Evolutionary conservation across 2,113 vertebrate genomes (phyloP).

Genomic region (Baryphthengus martii): DNA sequence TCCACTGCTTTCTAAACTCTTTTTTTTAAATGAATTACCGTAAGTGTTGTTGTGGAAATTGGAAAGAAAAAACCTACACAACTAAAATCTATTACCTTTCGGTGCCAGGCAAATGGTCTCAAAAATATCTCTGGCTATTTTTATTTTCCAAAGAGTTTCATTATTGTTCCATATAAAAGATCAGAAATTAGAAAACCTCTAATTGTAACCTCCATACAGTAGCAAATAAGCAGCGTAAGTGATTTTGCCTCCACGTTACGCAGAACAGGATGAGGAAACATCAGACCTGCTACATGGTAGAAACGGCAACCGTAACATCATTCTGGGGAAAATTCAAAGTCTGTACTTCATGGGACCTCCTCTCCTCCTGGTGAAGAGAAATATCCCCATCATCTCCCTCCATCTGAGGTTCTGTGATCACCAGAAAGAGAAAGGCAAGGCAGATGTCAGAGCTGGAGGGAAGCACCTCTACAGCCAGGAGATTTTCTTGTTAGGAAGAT

Average conservation of each 20-base stretch:
- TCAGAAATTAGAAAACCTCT: not conserved
- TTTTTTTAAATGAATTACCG: constrained; percentile 66
- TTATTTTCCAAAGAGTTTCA: not conserved
- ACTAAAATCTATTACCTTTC: constrained; percentile 1
- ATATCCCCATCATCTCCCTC: not conserved
- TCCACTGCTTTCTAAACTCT: constrained; percentile 55
- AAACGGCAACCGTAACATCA: not conserved
- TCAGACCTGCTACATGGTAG: not conserved
- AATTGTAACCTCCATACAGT: not conserved
- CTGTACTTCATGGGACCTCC: not conserved
- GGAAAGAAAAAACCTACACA: not conserved
- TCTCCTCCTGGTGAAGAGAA: not conserved
- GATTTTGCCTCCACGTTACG: not conserved
- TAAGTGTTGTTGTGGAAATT: constrained; percentile 50
- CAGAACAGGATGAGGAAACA: not conserved
- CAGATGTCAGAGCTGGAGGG: not conserved
- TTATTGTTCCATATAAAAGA: not conserved
- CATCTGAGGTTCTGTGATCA: not conserved
- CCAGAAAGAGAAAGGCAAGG: not conserved
- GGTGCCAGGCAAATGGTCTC: not conserved
- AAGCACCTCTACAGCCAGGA: not conserved
- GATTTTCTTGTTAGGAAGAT: not conserved
- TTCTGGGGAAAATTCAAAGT: not conserved
- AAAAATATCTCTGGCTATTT: not conserved
- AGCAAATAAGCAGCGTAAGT: not conserved